Percentiles rank a stretch among this genome's conserved stretches.
Conservation (phyloP, 2,888 invertebrate genomes). For the Epinotia bilunana region DNA sequence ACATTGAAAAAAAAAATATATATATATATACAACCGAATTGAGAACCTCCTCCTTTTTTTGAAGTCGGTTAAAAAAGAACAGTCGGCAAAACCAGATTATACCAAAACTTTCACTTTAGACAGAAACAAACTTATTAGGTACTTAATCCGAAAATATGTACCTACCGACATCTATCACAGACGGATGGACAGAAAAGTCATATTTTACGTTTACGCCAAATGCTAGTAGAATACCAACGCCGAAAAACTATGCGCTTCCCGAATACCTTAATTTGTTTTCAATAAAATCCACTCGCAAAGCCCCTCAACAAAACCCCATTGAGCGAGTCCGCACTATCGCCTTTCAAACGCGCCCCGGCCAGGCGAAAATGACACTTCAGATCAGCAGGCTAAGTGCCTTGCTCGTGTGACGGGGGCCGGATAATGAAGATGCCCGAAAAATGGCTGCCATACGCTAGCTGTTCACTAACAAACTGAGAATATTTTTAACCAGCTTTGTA, state of each 20-base stretch:
- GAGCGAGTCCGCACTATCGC: constrained; percentile 12
- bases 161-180: too few relatives aligned
- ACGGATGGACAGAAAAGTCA: too few relatives aligned
- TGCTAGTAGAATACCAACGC: neutral
- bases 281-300: constrained; percentile 1
- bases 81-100: too few relatives aligned
- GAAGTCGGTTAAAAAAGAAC: too few relatives aligned
- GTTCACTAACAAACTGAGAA: constrained; percentile 16
- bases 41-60: too few relatives aligned
- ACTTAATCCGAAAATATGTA: too few relatives aligned
- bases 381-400: neutral
- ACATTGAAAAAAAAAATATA: too few relatives aligned
- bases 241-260: neutral
- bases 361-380: constrained; percentile 27
- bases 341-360: constrained; percentile 19
- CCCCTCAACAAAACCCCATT: neutral
- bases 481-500: too few relatives aligned
- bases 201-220: too few relatives aligned
- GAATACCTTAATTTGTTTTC: constrained; percentile 14
- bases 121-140: too few relatives aligned
- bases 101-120: too few relatives aligned
- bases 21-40: too few relatives aligned
- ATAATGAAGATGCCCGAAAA: constrained; percentile 41
- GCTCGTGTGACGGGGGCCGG: constrained; percentile 17
- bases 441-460: constrained; percentile 19